Percentiles rank a stretch among this genome's conserved stretches.
Evolutionary conservation across 2,888 invertebrate species (phyloP).

Genomic region (Leptura quadrifasciata): DNA sequence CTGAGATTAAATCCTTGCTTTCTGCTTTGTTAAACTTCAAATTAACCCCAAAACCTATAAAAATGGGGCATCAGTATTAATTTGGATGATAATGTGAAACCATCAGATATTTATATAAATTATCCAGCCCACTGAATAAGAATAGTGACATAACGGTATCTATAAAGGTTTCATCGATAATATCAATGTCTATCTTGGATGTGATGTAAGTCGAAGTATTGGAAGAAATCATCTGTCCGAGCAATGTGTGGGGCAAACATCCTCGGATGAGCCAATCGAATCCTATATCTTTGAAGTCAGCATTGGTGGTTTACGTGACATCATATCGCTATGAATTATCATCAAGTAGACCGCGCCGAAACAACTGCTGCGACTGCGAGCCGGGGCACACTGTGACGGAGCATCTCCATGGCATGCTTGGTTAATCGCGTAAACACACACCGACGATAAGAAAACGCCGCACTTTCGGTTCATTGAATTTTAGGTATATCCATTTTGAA

Average conservation of each 20-base stretch:
- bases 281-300: conserved; percentile 47
- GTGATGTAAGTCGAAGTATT: conserved; percentile 44
- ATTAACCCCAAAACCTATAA: background rate
- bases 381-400: conserved; percentile 32
- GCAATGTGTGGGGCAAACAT: conserved; percentile 48
- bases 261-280: conserved; percentile 46
- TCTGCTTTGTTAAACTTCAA: background rate
- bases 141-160: conserved; percentile 40
- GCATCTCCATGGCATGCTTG: conserved; percentile 56
- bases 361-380: conserved; percentile 37
- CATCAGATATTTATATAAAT: conserved; percentile 41
- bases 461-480: conserved; percentile 59
- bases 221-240: conserved; percentile 49
- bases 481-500: conserved; percentile 53
- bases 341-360: conserved; percentile 55
- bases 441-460: conserved; percentile 59
- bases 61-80: conserved; percentile 31
- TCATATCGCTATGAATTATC: conserved; percentile 63
- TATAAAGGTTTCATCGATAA: conserved; percentile 38
- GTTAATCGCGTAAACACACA: conserved; percentile 58
- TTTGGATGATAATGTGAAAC: conserved; percentile 30
- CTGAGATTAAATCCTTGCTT: background rate
- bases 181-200: conserved; percentile 40
- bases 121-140: conserved; percentile 44
- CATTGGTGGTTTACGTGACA: conserved; percentile 63